phyloP scores from a whole-genome alignment of 2,113 vertebrate genomes.

The Colistium nudipinnis region DNA sequence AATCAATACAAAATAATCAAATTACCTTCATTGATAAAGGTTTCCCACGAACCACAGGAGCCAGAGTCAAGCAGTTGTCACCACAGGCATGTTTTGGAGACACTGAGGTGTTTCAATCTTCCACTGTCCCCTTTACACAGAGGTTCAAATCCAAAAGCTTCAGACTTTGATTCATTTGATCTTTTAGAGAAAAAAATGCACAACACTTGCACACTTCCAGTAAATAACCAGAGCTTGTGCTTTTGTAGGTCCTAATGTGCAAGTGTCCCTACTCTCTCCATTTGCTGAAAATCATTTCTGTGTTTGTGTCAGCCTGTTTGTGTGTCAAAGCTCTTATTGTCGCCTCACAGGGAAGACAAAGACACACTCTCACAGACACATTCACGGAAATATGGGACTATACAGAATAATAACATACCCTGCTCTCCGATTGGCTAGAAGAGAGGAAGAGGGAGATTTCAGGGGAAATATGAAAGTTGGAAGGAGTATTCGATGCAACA shows the following conservation, averaged over 20 bases:
- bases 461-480: background rate
- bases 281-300: conserved; percentile 23
- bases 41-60: conserved; percentile 21
- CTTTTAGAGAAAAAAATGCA: background rate
- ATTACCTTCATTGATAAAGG: conserved; percentile 51
- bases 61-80: conserved; percentile 8
- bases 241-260: conserved; percentile 9
- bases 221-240: background rate
- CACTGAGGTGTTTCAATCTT: conserved; percentile 12
- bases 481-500: background rate
- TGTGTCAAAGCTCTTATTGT: conserved; percentile 73
- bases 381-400: conserved; percentile 1
- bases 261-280: conserved; percentile 8
- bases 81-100: conserved; percentile 11
- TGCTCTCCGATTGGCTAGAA: too few relatives aligned
- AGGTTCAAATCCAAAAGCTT: conserved; percentile 8
- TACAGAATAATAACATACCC: conserved; percentile 35
- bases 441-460: conserved; percentile 24
- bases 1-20: too few relatives aligned
- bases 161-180: conserved; percentile 7
- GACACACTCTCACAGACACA: conserved; percentile 26
- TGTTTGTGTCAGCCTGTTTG: too few relatives aligned
- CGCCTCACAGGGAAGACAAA: conserved; percentile 55
- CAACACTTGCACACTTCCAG: background rate
- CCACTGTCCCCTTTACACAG: background rate